Conservation (phyloP, 1,140 invertebrate species). For the Fopius arisanus region DNA sequence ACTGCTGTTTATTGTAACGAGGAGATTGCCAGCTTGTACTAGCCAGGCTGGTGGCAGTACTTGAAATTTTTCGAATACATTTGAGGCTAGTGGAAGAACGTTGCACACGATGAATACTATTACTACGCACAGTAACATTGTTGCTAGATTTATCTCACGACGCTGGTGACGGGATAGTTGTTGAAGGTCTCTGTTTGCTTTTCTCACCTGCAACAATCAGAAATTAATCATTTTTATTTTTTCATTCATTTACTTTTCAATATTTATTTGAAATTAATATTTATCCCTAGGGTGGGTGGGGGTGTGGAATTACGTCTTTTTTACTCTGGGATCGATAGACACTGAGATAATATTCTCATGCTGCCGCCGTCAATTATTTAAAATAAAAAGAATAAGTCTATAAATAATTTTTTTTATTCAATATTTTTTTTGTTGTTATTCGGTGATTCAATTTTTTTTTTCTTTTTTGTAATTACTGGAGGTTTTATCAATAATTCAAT, state of each 20-base stretch:
- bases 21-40: slow-evolving; percentile 87
- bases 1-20: slow-evolving; percentile 95
- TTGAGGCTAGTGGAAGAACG: slow-evolving; percentile 87
- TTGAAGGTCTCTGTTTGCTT: slow-evolving; percentile 84
- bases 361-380: too few species aligned
- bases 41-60: slow-evolving; percentile 64
- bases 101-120: slow-evolving; percentile 95
- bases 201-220: slow-evolving; percentile 72
- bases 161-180: slow-evolving; percentile 81
- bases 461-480: too few species aligned
- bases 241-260: background rate
- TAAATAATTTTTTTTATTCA: too few species aligned
- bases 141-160: slow-evolving; percentile 88
- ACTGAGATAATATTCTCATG: too few species aligned
- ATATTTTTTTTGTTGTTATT: too few species aligned
- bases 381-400: too few species aligned
- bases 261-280: too few species aligned
- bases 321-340: too few species aligned
- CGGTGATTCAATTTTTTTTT: too few species aligned
- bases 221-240: slow-evolving; percentile 4
- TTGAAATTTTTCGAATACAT: slow-evolving; percentile 85
- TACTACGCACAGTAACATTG: slow-evolving; percentile 94
- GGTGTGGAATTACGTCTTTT: too few species aligned
- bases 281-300: too few species aligned
- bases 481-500: too few species aligned